phyloP scores from a whole-genome alignment of 2,797 vertebrate genomes.

The Erethizon dorsatum region DNA sequence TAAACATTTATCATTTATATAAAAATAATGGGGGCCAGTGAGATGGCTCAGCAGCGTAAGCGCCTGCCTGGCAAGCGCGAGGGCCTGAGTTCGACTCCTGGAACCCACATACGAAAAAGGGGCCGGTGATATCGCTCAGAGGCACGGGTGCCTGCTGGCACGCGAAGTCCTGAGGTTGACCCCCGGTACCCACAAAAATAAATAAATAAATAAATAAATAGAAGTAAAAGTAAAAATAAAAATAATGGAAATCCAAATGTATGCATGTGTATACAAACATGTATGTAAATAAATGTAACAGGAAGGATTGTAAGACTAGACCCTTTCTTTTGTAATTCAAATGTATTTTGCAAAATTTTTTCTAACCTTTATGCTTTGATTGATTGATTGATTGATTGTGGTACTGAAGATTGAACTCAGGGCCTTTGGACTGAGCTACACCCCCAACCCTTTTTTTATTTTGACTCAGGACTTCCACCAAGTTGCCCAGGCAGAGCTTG shows the following conservation, averaged over 20 bases:
- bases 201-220: too few species aligned
- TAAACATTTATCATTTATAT: not conserved
- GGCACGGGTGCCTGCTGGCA: too few species aligned
- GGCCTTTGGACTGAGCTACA: not conserved
- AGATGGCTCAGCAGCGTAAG: too few species aligned
- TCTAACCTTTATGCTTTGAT: not conserved
- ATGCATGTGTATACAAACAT: not conserved
- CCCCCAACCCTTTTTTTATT: not conserved
- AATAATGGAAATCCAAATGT: constrained; percentile 28
- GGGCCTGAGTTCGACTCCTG: too few species aligned
- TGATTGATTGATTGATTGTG: not conserved
- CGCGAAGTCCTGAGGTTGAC: too few species aligned
- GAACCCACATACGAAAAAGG: too few species aligned
- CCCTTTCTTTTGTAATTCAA: constrained; percentile 1
- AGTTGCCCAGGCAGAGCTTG: not conserved
- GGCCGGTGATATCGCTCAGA: too few species aligned
- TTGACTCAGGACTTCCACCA: not conserved
- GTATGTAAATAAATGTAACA: not conserved
- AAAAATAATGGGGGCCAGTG: not conserved
- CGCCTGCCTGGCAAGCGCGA: too few species aligned
- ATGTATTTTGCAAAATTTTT: constrained; percentile 28
- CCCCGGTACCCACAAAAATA: too few species aligned
- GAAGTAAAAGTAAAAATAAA: not conserved
- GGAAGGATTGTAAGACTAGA: not conserved
- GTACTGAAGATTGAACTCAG: not conserved